Conservation (phyloP, 2,797 vertebrate genomes). For the Tangara arthus region DNA sequence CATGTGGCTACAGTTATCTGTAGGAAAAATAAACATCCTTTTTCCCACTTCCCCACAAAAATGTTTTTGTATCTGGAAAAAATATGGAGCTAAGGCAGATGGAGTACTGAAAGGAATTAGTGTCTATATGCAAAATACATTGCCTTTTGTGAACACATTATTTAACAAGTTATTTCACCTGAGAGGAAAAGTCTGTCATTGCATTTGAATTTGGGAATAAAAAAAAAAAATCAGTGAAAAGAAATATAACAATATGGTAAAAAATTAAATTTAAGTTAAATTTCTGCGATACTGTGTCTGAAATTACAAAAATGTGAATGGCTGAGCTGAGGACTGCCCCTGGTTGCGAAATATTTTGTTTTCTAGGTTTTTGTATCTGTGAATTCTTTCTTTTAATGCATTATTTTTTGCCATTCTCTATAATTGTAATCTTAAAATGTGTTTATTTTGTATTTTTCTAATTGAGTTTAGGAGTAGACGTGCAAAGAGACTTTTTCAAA, state of each 20-base stretch:
- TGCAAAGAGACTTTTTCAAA: neutral
- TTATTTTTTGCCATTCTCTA: neutral
- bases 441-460: neutral
- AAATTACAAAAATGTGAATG: neutral
- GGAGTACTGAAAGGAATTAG: neutral
- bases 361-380: neutral
- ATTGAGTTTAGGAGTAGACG: neutral
- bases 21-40: constrained; percentile 56
- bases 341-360: neutral
- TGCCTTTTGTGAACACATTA: neutral
- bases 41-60: constrained; percentile 13
- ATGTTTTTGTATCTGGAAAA: constrained; percentile 36
- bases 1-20: constrained; percentile 31
- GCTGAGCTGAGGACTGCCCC: neutral
- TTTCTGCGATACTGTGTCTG: neutral
- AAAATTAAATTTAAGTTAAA: neutral
- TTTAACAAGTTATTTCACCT: neutral
- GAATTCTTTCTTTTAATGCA: neutral
- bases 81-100: neutral
- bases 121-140: neutral
- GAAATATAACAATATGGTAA: neutral
- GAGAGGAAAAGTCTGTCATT: neutral
- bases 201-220: neutral
- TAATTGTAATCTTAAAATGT: neutral
- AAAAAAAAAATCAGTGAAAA: neutral